These are phyloP conservation scores for Ophonus ardosiacus DNA, from an alignment of 2,888 invertebrate species.

Conservation along the genomic window DNA sequence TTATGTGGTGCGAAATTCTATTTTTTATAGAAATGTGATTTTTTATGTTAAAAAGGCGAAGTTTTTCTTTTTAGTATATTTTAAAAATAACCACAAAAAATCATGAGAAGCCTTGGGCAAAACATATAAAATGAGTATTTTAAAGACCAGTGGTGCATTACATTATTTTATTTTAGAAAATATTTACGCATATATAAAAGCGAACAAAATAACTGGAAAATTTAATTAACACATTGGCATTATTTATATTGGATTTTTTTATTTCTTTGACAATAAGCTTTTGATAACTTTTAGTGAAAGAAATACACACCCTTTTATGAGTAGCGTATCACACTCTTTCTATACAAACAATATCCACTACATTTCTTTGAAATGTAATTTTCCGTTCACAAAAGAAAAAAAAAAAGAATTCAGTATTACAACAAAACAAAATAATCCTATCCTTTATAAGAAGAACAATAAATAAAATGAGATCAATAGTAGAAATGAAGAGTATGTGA, in stretches of 20 bases:
- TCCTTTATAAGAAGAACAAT: background rate
- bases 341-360: background rate
- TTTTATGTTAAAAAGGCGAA: too few species aligned
- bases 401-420: slow-evolving; percentile 13
- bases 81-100: too few species aligned
- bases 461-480: slow-evolving; percentile 23
- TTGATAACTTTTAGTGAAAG: background rate
- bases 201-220: too few species aligned
- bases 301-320: background rate
- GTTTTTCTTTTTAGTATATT: too few species aligned
- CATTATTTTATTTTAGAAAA: too few species aligned
- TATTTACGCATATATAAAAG: too few species aligned
- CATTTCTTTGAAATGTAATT: background rate
- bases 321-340: background rate
- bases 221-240: too few species aligned
- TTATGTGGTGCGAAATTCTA: too few species aligned
- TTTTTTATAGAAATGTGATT: too few species aligned
- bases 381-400: background rate
- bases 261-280: background rate
- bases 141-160: too few species aligned
- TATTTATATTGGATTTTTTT: background rate
- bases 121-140: too few species aligned
- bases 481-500: slow-evolving; percentile 4
- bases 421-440: background rate
- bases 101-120: too few species aligned